Percentiles rank a stretch among this genome's conserved stretches.
phyloP scores from a whole-genome alignment of 1,140 invertebrate species.

The Teleogryllus occipitalis region DNA sequence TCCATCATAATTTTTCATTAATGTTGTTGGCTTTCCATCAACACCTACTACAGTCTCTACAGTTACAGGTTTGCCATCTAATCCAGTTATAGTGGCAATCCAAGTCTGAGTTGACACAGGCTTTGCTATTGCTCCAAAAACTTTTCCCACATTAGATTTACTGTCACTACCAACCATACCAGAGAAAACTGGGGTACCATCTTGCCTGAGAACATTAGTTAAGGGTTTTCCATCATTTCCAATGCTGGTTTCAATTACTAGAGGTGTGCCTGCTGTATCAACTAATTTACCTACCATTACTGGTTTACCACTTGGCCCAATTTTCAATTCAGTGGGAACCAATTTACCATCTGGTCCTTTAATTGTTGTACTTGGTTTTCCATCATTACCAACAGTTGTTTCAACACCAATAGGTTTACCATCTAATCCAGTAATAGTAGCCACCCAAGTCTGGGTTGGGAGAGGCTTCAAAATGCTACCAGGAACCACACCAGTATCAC shows the following conservation, averaged over 20 bases:
- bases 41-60: not conserved
- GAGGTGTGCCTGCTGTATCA: not conserved
- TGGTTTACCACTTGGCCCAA: not conserved
- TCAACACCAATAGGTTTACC: slow-evolving; percentile 8
- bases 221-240: not conserved
- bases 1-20: not conserved
- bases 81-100: not conserved
- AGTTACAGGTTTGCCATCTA: slow-evolving; percentile 8
- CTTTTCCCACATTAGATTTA: not conserved
- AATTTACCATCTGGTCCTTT: slow-evolving; percentile 4
- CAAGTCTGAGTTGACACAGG: not conserved
- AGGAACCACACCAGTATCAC: not conserved
- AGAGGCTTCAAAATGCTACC: not conserved
- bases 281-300: not conserved
- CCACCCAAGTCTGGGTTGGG: not conserved
- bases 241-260: not conserved
- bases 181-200: not conserved
- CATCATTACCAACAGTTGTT: not conserved
- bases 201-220: not conserved
- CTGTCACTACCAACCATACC: not conserved
- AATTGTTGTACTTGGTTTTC: not conserved
- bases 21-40: not conserved
- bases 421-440: slow-evolving; percentile 9
- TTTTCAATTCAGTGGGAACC: not conserved
- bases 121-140: not conserved